These are phyloP conservation scores for Onthophagus sagittarius DNA, from an alignment of 2,888 invertebrate species.

Conservation along the genomic window DNA sequence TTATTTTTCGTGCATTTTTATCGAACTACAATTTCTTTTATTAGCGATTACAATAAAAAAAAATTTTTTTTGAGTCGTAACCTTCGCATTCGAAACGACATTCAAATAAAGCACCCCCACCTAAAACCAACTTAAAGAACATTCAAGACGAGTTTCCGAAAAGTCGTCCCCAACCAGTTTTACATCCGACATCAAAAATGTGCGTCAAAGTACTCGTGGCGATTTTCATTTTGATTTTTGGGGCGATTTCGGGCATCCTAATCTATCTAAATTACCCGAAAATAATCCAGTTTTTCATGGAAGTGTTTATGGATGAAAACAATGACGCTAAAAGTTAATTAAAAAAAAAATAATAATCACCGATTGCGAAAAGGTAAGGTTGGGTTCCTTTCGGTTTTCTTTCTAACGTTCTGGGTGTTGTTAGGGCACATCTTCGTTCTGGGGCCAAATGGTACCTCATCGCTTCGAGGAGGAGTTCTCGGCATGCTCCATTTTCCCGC, in stretches of 20 bases:
- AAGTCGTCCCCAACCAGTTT: not conserved
- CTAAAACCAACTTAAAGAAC: too few species aligned
- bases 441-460: conserved; percentile 69
- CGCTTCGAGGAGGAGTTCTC: conserved; percentile 63
- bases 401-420: conserved; percentile 60
- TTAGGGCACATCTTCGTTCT: conserved; percentile 60
- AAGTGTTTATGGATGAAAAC: conserved; percentile 13
- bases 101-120: too few species aligned
- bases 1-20: too few species aligned
- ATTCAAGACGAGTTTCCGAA: too few species aligned
- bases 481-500: conserved; percentile 60
- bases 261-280: conserved; percentile 15
- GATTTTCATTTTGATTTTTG: conserved; percentile 28
- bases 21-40: too few species aligned
- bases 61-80: too few species aligned
- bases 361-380: conserved; percentile 63
- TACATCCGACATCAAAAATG: not conserved
- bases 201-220: conserved; percentile 4
- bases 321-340: not conserved
- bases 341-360: conserved; percentile 35
- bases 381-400: conserved; percentile 63
- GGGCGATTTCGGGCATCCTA: not conserved
- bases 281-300: not conserved
- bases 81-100: too few species aligned
- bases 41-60: too few species aligned